Evolutionary conservation across 2,797 vertebrate genomes (phyloP).

Genomic region (Artibeus lituratus): DNA sequence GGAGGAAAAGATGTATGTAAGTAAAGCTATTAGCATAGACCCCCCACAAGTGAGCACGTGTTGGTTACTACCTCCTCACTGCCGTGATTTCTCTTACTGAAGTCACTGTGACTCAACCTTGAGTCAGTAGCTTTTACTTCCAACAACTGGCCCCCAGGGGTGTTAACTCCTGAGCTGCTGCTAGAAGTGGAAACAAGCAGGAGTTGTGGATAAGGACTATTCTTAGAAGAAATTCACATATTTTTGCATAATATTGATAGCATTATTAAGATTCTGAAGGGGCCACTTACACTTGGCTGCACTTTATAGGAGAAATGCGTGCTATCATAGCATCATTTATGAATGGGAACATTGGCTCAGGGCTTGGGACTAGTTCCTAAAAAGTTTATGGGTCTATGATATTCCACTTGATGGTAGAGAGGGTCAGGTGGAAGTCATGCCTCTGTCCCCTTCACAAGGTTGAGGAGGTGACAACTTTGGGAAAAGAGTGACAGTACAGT

Average conservation of each 20-base stretch:
- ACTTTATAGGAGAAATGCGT: not conserved
- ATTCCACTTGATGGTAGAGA: no score
- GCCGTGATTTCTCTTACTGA: not conserved
- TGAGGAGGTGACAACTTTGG: not conserved
- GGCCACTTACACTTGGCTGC: not conserved
- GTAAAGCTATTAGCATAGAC: not conserved
- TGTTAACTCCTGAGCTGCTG: not conserved
- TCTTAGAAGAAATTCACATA: not conserved
- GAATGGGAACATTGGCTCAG: not conserved
- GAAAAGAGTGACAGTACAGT: not conserved
- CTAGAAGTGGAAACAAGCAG: not conserved
- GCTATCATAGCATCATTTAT: not conserved
- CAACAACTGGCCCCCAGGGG: not conserved
- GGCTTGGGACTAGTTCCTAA: not conserved
- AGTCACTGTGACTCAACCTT: not conserved
- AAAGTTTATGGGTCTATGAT: not conserved
- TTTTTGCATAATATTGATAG: not conserved
- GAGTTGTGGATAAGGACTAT: not conserved
- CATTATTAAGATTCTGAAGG: not conserved
- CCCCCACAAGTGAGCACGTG: not conserved
- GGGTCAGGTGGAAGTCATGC: not conserved
- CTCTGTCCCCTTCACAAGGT: not conserved
- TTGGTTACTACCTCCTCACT: no score
- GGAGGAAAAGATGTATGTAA: accelerated
- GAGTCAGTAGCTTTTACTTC: not conserved